These are phyloP conservation scores for Hapalemur alaotrensis DNA, from an alignment of 2,797 vertebrate genomes.

Conservation along the genomic window DNA sequence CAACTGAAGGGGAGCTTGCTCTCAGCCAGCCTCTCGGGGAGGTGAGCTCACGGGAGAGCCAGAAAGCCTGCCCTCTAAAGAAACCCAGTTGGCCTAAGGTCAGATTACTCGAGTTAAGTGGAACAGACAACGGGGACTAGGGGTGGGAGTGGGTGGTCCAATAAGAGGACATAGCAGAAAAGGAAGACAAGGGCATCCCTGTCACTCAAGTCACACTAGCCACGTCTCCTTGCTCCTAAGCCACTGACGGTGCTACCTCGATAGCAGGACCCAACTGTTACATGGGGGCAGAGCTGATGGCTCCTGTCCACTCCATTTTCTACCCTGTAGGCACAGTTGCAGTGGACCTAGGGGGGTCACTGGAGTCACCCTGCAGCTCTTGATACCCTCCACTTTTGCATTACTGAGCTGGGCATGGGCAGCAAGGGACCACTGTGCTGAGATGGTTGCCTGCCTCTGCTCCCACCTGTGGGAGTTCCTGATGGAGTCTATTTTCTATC, in stretches of 20 bases:
- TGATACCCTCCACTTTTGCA: not conserved
- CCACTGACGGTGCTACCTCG: not conserved
- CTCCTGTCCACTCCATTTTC: not conserved
- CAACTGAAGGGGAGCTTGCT: not conserved
- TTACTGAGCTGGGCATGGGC: not conserved
- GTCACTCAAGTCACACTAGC: not conserved
- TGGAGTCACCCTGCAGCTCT: not conserved
- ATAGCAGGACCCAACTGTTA: not conserved
- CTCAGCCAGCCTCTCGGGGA: not conserved
- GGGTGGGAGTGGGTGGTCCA: not conserved
- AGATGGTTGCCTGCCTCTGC: not conserved
- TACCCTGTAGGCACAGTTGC: not conserved
- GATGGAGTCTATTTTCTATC: not conserved
- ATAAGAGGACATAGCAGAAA: not conserved
- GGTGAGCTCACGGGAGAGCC: not conserved
- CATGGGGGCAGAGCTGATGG: not conserved
- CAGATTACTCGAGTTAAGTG: not conserved
- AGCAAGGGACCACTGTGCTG: not conserved
- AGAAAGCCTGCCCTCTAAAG: not conserved
- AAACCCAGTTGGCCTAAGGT: not conserved
- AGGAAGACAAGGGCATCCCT: not conserved
- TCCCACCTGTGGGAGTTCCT: not conserved
- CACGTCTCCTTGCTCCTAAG: not conserved
- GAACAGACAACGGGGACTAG: accelerated
- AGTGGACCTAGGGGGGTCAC: not conserved